A percentile compares a stretch with the other conserved stretches of the same genome.
Conservation (phyloP, 2,797 vertebrate genomes). For the Enteromius paludinosus region DNA sequence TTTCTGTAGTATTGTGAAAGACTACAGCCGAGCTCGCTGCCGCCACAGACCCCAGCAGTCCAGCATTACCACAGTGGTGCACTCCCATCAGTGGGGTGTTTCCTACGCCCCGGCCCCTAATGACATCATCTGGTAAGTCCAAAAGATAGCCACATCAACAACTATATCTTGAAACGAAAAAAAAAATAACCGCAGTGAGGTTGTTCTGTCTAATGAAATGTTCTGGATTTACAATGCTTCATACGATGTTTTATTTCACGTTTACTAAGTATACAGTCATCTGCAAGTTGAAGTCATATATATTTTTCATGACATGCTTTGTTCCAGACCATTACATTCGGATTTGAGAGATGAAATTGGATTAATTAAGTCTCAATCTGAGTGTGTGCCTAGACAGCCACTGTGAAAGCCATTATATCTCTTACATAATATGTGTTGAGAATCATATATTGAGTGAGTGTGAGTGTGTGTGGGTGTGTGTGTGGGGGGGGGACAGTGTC, state of each 20-base stretch:
- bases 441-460: conserved; percentile 61
- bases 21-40: conserved; percentile 83
- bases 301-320: conserved; percentile 45
- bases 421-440: conserved; percentile 54
- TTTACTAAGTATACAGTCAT: conserved; percentile 21
- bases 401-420: conserved; percentile 46
- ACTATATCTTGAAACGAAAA: background rate
- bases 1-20: conserved; percentile 86
- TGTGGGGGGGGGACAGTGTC: conserved; percentile 40
- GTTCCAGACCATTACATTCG: conserved; percentile 42
- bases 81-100: conserved; percentile 88
- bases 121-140: conserved; percentile 93
- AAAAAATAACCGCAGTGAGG: background rate
- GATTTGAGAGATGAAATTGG: conserved; percentile 47
- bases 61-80: conserved; percentile 89
- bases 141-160: background rate
- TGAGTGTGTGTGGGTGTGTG: conserved; percentile 58
- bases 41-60: conserved; percentile 88
- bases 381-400: conserved; percentile 49
- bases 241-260: conserved; percentile 1
- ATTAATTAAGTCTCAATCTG: conserved; percentile 53
- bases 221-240: background rate
- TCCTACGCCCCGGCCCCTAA: conserved; percentile 88
- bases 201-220: background rate
- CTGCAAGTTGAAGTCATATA: conserved; percentile 19